Evolutionary conservation across 2,113 vertebrate species (phyloP).

Genomic region (Xyliphius kryptos): DNA sequence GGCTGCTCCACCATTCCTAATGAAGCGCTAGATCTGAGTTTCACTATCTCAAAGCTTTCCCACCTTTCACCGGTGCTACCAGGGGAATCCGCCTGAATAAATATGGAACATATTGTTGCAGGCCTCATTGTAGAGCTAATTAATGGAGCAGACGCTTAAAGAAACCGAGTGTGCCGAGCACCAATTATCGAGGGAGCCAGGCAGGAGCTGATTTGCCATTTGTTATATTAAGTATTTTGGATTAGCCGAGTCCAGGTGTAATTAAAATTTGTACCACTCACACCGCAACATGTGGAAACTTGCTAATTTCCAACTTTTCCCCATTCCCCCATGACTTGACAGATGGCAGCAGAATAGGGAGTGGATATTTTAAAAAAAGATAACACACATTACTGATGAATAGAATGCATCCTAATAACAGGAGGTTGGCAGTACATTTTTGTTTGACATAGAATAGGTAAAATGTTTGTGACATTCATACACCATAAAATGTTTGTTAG

Average conservation of each 20-base stretch:
- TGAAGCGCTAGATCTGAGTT: constrained; percentile 39
- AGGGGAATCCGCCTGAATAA: constrained; percentile 51
- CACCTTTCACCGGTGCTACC: constrained; percentile 45
- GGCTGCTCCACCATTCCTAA: constrained; percentile 34
- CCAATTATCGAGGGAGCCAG: constrained; percentile 51
- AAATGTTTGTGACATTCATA: constrained; percentile 18
- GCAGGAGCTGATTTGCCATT: constrained; percentile 47
- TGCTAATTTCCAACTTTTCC: constrained; percentile 49
- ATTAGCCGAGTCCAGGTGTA: constrained; percentile 53
- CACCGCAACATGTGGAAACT: constrained; percentile 53
- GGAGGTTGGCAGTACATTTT: constrained; percentile 34
- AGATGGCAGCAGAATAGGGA: constrained; percentile 42
- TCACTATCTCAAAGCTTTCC: constrained; percentile 36
- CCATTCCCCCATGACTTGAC: constrained; percentile 44
- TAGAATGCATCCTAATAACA: constrained; percentile 30
- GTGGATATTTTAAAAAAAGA: constrained; percentile 12
- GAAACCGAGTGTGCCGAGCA: constrained; percentile 39
- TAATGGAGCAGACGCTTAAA: constrained; percentile 50
- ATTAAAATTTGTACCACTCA: constrained; percentile 49
- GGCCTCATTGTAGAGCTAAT: constrained; percentile 50
- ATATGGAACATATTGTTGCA: constrained; percentile 52
- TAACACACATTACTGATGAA: constrained; percentile 33
- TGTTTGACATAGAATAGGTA: constrained; percentile 16
- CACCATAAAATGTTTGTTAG: neutral
- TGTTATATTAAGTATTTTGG: constrained; percentile 52